These are phyloP conservation scores for Epizoanthus rinbou DNA, from an alignment of 92 coral and sea anemone species.

Conservation along the genomic window DNA sequence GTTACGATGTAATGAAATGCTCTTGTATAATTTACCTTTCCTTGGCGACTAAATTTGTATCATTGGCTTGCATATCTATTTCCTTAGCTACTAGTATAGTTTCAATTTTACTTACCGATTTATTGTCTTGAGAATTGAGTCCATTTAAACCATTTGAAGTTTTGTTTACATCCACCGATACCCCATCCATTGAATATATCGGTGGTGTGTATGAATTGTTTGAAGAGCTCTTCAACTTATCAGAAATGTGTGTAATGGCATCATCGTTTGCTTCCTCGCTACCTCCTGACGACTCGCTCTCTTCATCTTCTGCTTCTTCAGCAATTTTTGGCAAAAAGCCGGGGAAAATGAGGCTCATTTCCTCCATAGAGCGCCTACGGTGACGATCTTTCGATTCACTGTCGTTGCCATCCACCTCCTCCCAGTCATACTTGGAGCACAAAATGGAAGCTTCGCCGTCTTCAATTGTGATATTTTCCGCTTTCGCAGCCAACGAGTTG, in stretches of 20 bases:
- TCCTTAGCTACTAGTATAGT: conserved; percentile 3
- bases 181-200: background rate
- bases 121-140: conserved; percentile 4
- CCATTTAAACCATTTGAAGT: conserved; percentile 6
- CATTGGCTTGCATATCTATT: background rate
- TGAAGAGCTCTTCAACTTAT: conserved; percentile 1
- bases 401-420: conserved; percentile 46
- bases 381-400: conserved; percentile 22
- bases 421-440: conserved; percentile 66
- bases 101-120: conserved; percentile 5
- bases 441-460: conserved; percentile 93
- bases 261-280: conserved; percentile 20
- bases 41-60: conserved; percentile 30
- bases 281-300: conserved; percentile 1
- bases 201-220: background rate
- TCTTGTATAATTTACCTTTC: conserved; percentile 15
- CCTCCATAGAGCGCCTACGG: conserved; percentile 88
- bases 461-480: conserved; percentile 38
- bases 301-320: conserved; percentile 71
- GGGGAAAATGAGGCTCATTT: conserved; percentile 88
- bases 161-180: conserved; percentile 10
- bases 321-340: conserved; percentile 84
- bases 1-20: background rate
- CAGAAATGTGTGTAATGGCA: background rate
- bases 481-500: background rate